Percentiles rank a stretch among this genome's conserved stretches.
Conservation (phyloP, 1,140 invertebrate genomes). For the Leptonema lineaticorne region DNA sequence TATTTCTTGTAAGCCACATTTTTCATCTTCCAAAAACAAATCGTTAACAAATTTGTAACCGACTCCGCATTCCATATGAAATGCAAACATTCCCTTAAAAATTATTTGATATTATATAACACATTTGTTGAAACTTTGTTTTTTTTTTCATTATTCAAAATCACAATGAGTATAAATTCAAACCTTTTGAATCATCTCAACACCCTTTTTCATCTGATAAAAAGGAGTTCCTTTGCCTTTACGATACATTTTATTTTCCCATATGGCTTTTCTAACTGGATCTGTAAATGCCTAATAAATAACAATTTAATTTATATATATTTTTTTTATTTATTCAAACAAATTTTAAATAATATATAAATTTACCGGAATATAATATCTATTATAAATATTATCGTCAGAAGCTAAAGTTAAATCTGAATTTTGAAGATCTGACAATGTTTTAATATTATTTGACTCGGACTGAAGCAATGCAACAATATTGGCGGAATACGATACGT, state of each 20-base stretch:
- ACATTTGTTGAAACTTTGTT: neutral
- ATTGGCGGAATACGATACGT: slow-evolving; percentile 62
- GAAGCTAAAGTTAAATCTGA: slow-evolving; percentile 55
- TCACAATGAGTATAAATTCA: slow-evolving; percentile 5
- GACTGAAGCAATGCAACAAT: slow-evolving; percentile 67
- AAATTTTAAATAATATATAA: slow-evolving; percentile 19
- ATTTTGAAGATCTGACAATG: slow-evolving; percentile 56
- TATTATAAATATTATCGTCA: slow-evolving; percentile 55
- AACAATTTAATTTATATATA: neutral
- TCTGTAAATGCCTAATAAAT: slow-evolving; percentile 59
- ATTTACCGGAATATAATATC: slow-evolving; percentile 58
- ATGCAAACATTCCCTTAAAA: slow-evolving; percentile 60
- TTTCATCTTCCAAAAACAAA: slow-evolving; percentile 65
- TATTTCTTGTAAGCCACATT: slow-evolving; percentile 66
- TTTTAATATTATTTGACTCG: slow-evolving; percentile 61
- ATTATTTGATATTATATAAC: neutral
- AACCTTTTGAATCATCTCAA: slow-evolving; percentile 57
- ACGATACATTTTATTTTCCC: slow-evolving; percentile 61
- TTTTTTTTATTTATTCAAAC: neutral
- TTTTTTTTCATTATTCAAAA: neutral
- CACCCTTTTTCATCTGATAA: slow-evolving; percentile 60
- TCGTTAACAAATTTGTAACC: slow-evolving; percentile 65
- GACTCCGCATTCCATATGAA: slow-evolving; percentile 62
- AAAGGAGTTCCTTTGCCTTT: slow-evolving; percentile 55
- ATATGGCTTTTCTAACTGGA: slow-evolving; percentile 59